Evolutionary conservation across 1,140 invertebrate genomes (phyloP).

Genomic region (Sesamia nonagrioides): DNA sequence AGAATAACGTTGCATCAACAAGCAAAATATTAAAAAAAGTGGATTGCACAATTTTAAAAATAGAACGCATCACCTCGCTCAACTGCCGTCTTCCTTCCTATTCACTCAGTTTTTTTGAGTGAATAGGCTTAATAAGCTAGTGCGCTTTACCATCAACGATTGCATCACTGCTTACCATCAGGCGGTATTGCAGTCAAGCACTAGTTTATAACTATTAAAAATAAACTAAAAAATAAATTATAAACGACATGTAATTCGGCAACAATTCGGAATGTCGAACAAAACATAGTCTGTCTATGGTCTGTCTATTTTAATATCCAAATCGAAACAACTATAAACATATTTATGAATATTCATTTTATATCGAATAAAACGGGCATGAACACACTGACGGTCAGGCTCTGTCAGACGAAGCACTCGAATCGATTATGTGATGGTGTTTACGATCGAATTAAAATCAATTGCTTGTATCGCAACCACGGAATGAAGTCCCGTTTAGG

Average conservation of each 20-base stretch:
- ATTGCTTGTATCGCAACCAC: constrained; percentile 60
- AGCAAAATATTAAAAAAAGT: no score
- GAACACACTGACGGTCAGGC: constrained; percentile 18
- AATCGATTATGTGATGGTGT: constrained; percentile 77
- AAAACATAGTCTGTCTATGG: no score
- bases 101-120: no score
- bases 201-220: no score
- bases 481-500: constrained; percentile 48
- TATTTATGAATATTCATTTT: constrained; percentile 50
- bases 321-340: constrained; percentile 29
- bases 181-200: no score
- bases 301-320: constrained; percentile 27
- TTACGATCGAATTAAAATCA: constrained; percentile 81
- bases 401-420: constrained; percentile 48
- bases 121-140: no score
- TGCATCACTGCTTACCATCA: no score
- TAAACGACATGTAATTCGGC: not conserved
- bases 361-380: constrained; percentile 39
- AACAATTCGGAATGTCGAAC: not conserved
- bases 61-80: no score
- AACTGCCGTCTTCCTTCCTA: no score
- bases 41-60: no score
- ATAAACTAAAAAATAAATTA: not conserved
- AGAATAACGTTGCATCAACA: no score
- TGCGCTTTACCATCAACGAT: no score